Evolutionary conservation across 2,888 invertebrate species (phyloP), one percentile per base, ranked within the genome.

Genomic region (Ariolimax columbianus): DNA sequence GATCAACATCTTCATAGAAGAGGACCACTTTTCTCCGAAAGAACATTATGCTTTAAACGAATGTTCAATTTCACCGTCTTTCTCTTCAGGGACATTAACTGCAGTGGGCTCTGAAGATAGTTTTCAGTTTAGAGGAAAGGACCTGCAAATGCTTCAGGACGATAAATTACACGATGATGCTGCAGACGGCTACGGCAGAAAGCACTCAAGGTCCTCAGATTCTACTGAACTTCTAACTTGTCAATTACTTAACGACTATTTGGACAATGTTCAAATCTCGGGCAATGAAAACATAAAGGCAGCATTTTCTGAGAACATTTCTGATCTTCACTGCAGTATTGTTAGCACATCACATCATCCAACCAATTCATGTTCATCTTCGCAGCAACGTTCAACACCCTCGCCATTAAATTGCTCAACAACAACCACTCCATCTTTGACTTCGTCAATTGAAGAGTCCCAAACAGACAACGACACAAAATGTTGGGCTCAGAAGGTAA

Each of bases 401-500:
- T 70, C 38, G 17, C 1, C 70, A 38, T 0, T 38, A 38, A 36
- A 33, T 0, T 19, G 33, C 36, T 33, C 70, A 72, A 26, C 38
- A 1, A 3, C 7, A 40, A n/a, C 33, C 7, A n/a, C n/a, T n/a
- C 3, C n/a, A 63, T 19, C 26, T 40, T 1, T 30, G 26, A 40
- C 38, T 0, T 33, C 66, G 1, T 47, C 38, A 17, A 36, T 40
- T 0, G 59, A 33, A 63, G n/a, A n/a, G 9, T 38, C 9, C 1
- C 33, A 68, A 3, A 36, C 30, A 17, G 77, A 68, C 0, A 90
- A 91, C 86, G 89, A 92, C 36, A 90, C 89, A 77, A 87, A 87
- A 19, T 92, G 95, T 80, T 92, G 95, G 84, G 94, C 95, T 83
- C 95, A 95, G 87, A 95, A 95, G 91, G 95, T 96, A 9, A 94